Evolutionary conservation across 2,888 invertebrate species (phyloP).

Genomic region (Metopia argyrocephala): DNA sequence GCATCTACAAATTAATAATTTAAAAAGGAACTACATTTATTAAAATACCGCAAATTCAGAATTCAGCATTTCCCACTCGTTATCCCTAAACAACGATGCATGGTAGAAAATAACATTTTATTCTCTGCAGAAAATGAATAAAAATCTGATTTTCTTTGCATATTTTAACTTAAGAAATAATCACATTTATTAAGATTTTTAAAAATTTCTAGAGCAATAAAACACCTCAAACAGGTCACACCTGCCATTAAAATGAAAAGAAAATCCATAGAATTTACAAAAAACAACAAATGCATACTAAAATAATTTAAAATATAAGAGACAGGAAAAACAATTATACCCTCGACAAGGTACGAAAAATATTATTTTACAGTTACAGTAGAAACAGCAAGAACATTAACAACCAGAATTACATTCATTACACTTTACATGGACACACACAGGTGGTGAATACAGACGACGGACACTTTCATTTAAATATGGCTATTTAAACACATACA

Average conservation of each 20-base stretch:
- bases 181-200: too few relatives aligned
- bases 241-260: slow-evolving; percentile 29
- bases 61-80: too few relatives aligned
- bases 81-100: too few relatives aligned
- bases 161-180: too few relatives aligned
- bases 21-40: too few relatives aligned
- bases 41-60: too few relatives aligned
- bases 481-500: too few relatives aligned
- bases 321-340: slow-evolving; percentile 42
- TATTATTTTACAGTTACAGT: not conserved
- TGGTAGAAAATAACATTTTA: too few relatives aligned
- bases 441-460: not conserved
- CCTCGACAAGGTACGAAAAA: not conserved
- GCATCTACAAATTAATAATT: too few relatives aligned
- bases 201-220: too few relatives aligned
- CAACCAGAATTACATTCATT: not conserved
- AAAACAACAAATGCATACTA: not conserved
- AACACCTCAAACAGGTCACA: slow-evolving; percentile 51
- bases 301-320: not conserved
- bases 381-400: not conserved
- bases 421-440: not conserved
- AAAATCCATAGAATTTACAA: not conserved
- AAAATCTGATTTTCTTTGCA: too few relatives aligned
- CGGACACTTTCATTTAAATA: not conserved
- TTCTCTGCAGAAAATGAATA: too few relatives aligned